A percentile compares a stretch with the other conserved stretches of the same genome.
These are phyloP conservation scores for Oncorhynchus mykiss DNA, from an alignment of 2,113 vertebrate species.

Conservation along the genomic window DNA sequence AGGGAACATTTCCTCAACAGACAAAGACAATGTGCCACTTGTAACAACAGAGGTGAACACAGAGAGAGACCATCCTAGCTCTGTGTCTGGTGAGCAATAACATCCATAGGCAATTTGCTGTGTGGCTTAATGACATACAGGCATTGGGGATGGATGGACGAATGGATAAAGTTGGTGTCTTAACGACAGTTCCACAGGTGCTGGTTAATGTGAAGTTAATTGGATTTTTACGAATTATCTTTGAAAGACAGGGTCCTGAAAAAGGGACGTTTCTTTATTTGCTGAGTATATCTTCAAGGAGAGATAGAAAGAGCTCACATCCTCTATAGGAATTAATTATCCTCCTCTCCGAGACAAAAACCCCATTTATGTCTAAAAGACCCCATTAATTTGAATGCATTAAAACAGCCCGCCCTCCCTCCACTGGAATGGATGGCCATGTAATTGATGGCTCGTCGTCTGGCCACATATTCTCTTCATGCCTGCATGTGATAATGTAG, in stretches of 20 bases:
- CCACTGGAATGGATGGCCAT: conserved; percentile 45
- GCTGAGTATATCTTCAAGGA: conserved; percentile 23
- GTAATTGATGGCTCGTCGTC: conserved; percentile 48
- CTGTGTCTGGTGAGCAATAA: background rate
- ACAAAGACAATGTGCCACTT: background rate
- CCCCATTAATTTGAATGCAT: conserved; percentile 65
- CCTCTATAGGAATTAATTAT: conserved; percentile 46
- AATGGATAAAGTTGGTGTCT: background rate
- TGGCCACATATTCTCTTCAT: conserved; percentile 27
- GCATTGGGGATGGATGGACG: background rate
- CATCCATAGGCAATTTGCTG: background rate
- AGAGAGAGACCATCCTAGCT: background rate
- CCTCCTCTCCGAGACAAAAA: conserved; percentile 60
- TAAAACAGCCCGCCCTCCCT: conserved; percentile 31
- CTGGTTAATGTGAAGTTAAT: no score
- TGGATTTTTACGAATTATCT: no score
- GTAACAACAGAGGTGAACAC: background rate
- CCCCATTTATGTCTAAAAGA: conserved; percentile 65
- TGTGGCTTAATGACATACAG: background rate
- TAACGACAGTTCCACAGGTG: no score
- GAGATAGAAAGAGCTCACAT: conserved; percentile 20
- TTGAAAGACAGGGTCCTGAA: no score
- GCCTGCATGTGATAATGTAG: conserved; percentile 20
- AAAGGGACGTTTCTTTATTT: no score
- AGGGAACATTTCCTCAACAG: background rate